A percentile compares a stretch with the other conserved stretches of the same genome.
Conservation (phyloP, 35 echinoderm and acorn worm species). For the Amphiura filiformis region DNA sequence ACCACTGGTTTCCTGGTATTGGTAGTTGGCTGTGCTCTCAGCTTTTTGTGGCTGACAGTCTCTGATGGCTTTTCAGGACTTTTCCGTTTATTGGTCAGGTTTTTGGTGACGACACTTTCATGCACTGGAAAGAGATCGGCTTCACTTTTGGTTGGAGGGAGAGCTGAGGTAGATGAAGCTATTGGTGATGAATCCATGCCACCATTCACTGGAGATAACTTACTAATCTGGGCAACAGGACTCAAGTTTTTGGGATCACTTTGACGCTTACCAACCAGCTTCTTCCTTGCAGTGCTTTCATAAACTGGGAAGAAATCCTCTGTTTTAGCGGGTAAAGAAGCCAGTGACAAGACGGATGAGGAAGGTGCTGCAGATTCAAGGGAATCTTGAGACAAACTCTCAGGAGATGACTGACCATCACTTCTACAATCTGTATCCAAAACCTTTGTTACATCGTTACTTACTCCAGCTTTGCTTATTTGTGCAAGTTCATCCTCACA, state of each 20-base stretch:
- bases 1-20: constrained; percentile 27
- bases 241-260: neutral
- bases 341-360: neutral
- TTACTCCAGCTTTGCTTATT: too few relatives aligned
- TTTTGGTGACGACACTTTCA: constrained; percentile 28
- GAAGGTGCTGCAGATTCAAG: constrained; percentile 2
- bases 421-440: too few relatives aligned
- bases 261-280: neutral
- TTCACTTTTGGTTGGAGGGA: neutral
- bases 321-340: neutral
- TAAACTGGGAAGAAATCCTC: neutral
- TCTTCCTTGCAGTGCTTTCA: neutral
- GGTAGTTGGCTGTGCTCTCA: neutral
- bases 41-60: neutral
- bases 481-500: too few relatives aligned
- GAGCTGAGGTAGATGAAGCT: too few relatives aligned
- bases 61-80: neutral
- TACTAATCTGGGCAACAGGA: too few relatives aligned
- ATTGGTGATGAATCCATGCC: too few relatives aligned
- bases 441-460: too few relatives aligned
- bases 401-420: too few relatives aligned
- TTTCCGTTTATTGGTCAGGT: constrained; percentile 21
- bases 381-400: too few relatives aligned
- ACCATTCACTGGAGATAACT: too few relatives aligned
- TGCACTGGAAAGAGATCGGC: constrained; percentile 46